A percentile compares a stretch with the other conserved stretches of the same genome.
These are phyloP conservation scores for Zonitis immaculata DNA, from an alignment of 2,888 invertebrate species.

Conservation along the genomic window DNA sequence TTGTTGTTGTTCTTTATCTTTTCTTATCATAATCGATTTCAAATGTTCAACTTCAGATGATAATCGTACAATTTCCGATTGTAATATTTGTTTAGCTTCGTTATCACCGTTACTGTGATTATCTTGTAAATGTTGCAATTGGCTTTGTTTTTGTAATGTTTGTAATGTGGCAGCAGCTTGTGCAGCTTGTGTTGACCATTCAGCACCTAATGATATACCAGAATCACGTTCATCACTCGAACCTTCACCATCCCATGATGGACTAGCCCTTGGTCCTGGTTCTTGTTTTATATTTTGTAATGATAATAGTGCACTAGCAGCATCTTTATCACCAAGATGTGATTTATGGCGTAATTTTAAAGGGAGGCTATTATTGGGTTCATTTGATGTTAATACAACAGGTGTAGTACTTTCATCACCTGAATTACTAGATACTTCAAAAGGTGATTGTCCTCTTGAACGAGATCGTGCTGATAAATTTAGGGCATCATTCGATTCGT, in stretches of 20 bases:
- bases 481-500: conserved; percentile 60
- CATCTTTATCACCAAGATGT: conserved; percentile 84
- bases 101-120: conserved; percentile 34
- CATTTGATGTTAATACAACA: conserved; percentile 46
- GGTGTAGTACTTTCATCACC: conserved; percentile 57
- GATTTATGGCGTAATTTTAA: conserved; percentile 89
- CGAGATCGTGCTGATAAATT: conserved; percentile 61
- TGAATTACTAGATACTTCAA: conserved; percentile 72
- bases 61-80: conserved; percentile 79
- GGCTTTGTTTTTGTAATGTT: conserved; percentile 43
- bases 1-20: conserved; percentile 43
- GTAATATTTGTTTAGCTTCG: conserved; percentile 68
- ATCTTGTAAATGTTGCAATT: conserved; percentile 41
- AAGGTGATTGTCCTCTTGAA: conserved; percentile 61
- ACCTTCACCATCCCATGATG: conserved; percentile 84
- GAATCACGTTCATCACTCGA: conserved; percentile 88
- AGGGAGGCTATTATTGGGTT: conserved; percentile 76
- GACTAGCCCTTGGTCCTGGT: conserved; percentile 72
- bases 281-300: conserved; percentile 84
- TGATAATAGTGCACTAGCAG: conserved; percentile 73
- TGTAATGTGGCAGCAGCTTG: conserved; percentile 41
- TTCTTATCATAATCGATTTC: conserved; percentile 73
- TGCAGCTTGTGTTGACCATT: conserved; percentile 52
- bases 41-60: conserved; percentile 89
- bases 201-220: conserved; percentile 77